Percentiles rank a stretch among this genome's conserved stretches.
These are phyloP conservation scores for Poecilobothrus nobilitatus DNA, from an alignment of 2,888 invertebrate genomes.

Conservation along the genomic window DNA sequence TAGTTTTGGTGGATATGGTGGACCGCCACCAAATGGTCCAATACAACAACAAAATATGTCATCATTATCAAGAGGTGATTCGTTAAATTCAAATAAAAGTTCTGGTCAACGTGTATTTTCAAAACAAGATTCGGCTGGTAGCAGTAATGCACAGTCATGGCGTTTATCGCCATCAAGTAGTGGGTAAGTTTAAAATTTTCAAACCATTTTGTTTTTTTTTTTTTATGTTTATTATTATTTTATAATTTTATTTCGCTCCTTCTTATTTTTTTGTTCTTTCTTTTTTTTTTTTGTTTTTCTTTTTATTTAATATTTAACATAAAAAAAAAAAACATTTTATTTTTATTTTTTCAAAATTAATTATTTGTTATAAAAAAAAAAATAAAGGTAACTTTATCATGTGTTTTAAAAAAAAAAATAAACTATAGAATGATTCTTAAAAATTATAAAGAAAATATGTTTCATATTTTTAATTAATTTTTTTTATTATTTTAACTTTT, in stretches of 20 bases:
- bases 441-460: background rate
- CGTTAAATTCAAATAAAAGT: constrained; percentile 56
- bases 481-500: background rate
- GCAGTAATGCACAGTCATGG: constrained; percentile 39
- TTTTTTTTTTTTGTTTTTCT: background rate
- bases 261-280: background rate
- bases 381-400: background rate
- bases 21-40: constrained; percentile 50
- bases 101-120: constrained; percentile 57
- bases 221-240: background rate
- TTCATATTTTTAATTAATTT: background rate
- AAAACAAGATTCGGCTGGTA: constrained; percentile 53
- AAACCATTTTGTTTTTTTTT: background rate
- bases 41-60: constrained; percentile 41
- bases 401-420: background rate
- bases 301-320: background rate
- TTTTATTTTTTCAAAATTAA: constrained; percentile 5
- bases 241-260: background rate
- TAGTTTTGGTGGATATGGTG: constrained; percentile 79
- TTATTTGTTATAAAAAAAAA: background rate
- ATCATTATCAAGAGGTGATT: constrained; percentile 54
- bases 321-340: background rate
- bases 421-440: background rate
- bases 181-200: constrained; percentile 36
- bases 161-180: constrained; percentile 44